Base-by-base conservation (phyloP, 1,140 invertebrate genomes). In the Drosophila nebulosa region DNA sequence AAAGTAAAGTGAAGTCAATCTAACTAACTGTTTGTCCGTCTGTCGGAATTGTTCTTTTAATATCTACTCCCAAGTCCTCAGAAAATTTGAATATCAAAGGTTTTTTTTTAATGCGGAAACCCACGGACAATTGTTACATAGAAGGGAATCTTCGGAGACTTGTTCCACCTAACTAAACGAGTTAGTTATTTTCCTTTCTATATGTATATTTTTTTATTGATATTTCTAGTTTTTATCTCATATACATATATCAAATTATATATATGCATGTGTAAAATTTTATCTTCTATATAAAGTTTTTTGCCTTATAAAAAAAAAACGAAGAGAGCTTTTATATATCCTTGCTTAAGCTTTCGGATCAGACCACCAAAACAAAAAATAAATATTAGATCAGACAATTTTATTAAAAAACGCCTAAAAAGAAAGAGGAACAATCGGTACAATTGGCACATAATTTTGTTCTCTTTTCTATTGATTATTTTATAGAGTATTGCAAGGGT, bases 211-310 rank as follows among this genome's bases (percentile, higher is more conserved):
- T n/a, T 58, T 46, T 21, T 36, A 35, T 46, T 51, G 16, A 46
- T 46, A 21, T 57, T 46, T 12, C 53, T 78, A 63, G 56, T 62
- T 27, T 27, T 60, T 64, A 64, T 55, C 16, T 62, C 56, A 51
- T 66, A 61, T 52, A 64, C 21, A 30, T 67, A 50, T 64, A 79
- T 79, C 66, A 64, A 73, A 64, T 77, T 55, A 59, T 69, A 57
- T 58, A 58, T 66, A 61, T 50, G 50, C 51, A 46, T 59, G 51
- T 21, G 36, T 42, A 86, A 81, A 81, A 59, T 58, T 71, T 67
- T 69, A 27, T 46, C 9, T 46, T 46, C 39, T 46, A 46, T 18
- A 46, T 46, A 46, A 46, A 46, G 14, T 46, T 46, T 3, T 16
- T 42, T 42, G 14, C 39, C 7, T 21, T 18, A 10, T 21, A n/a